Evolutionary conservation across 2,113 vertebrate species (phyloP).

Genomic region (Grallaria varia): DNA sequence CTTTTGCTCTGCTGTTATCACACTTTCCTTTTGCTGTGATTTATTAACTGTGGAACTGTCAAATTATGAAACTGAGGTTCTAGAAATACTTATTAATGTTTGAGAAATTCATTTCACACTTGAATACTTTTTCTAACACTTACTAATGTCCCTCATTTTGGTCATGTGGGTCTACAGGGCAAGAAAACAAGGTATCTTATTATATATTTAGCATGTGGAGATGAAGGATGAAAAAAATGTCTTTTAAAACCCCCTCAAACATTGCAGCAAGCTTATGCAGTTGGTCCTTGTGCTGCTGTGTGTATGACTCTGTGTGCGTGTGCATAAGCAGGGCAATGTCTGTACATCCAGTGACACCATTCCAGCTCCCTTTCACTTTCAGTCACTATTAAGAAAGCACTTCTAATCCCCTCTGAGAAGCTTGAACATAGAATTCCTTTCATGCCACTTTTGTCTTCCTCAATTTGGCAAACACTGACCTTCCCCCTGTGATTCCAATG

Average conservation of each 20-base stretch:
- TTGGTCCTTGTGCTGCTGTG: background rate
- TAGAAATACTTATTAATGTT: constrained; percentile 59
- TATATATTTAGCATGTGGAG: constrained; percentile 48
- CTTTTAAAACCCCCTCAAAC: constrained; percentile 13
- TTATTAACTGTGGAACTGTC: constrained; percentile 74
- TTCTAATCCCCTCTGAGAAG: constrained; percentile 45
- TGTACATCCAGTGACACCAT: constrained; percentile 32
- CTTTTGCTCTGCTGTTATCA: constrained; percentile 58
- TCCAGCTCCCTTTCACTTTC: constrained; percentile 40
- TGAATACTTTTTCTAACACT: constrained; percentile 71
- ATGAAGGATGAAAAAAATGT: constrained; percentile 11
- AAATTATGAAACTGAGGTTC: constrained; percentile 57
- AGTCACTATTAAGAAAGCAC: constrained; percentile 27
- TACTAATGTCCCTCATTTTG: constrained; percentile 67
- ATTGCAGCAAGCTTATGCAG: background rate
- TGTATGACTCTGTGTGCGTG: background rate
- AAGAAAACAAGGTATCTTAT: constrained; percentile 64
- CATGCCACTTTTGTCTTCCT: constrained; percentile 61
- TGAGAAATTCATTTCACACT: constrained; percentile 72
- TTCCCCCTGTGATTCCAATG: constrained; percentile 50
- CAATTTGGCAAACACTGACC: constrained; percentile 35
- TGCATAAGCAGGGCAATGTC: constrained; percentile 11
- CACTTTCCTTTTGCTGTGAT: constrained; percentile 60
- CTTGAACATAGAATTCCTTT: constrained; percentile 61
- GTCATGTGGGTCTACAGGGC: constrained; percentile 55